Base-by-base conservation (phyloP, 1,140 invertebrate genomes). In the Nebria ingens region DNA sequence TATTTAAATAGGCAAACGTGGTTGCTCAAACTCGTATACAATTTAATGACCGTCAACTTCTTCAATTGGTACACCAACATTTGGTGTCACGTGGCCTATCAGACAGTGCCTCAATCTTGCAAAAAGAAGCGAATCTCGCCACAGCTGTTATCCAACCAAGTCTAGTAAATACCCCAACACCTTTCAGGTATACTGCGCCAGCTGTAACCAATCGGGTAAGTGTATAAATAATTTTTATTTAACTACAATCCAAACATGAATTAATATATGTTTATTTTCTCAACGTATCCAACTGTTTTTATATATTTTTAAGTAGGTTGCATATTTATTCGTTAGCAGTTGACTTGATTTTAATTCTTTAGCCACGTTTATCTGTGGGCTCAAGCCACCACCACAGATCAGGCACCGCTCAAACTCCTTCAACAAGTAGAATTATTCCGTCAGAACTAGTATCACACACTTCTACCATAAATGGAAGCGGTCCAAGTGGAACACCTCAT, bases 1-100 rank as follows among this genome's bases (percentile, higher is more conserved):
- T 52, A 21, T 1, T 15, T 19, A 61, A 62, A 53, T 50, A 91
- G 83, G 91, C 93, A 0, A 92, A 93, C 72, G 89, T 98, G 55
- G 92, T 98, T 4, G 93, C 93, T 0, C 91, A 97, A 73, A 98
- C 95, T 0, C 84, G 86, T 60, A 97, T 98, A 54, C 85, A 87
- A 59, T 98, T 90, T 71, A 93, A 97, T 69, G 90, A 95, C 67
- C 83, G 87, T 56, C 93, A 98, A 68, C 72, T 98, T 12, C 79
- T 95, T 60, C 89, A 95, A 71, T 74, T 99, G 2, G 96, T 98
- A 51, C 84, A 91, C 66, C 84, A 92, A 58, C 93, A 98, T 76
- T 75, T 98, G 45, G 61, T 83, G 19, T 78, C 78, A 2, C 86
- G 89, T 67, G 93, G 92, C 1, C 77, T 89, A 19, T 63, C 62